Base-by-base conservation (phyloP, 2,888 invertebrate genomes). In the Pollenia amentaria region DNA sequence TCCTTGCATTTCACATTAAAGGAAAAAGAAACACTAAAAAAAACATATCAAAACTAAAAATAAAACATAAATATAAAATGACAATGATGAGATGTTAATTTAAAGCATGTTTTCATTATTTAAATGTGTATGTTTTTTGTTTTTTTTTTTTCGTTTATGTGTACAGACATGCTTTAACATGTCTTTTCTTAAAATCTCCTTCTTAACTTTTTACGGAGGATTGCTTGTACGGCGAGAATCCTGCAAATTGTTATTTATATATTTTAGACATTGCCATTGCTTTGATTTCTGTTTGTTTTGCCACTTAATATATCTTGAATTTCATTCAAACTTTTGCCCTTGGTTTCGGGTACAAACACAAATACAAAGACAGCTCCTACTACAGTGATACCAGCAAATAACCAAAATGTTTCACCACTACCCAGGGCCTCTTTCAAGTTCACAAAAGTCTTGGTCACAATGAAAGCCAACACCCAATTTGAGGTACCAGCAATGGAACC, bases 391-490 rank as follows among this genome's bases (percentile, higher is more conserved):
- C 93, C 95, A 1, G 96, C 95, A 90, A 97, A 97, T 55, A 97
- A 92, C 95, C 96, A 97, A 92, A 97, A 97, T 42, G 96, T 96
- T 85, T 94, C 94, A 51, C 96, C 95, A 1, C 93, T 91, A 0
- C 96, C 96, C 38, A 96, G 94, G 0, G 94, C 91, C 0, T 86
- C 76, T 62, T 94, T 95, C 73, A 97, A 89, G 40, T 95, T 94
- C 51, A 93, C 92, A 89, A 96, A 97, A 40, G 96, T 96, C 90
- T 96, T 96, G 0, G 97, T 97, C 0, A 97, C 96, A 0, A 97
- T 90, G 92, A 97, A 97, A 60, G 96, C 96, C 89, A 97, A 94
- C 16, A 96, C 92, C 97, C 97, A 97, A 92, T 97, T 98, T 72
- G 97, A 95, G 0, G 97, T 95, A 29, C 97, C 97, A 1, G 97